phyloP scores from a whole-genome alignment of 2,113 vertebrate species.

The Xerus inauris region DNA sequence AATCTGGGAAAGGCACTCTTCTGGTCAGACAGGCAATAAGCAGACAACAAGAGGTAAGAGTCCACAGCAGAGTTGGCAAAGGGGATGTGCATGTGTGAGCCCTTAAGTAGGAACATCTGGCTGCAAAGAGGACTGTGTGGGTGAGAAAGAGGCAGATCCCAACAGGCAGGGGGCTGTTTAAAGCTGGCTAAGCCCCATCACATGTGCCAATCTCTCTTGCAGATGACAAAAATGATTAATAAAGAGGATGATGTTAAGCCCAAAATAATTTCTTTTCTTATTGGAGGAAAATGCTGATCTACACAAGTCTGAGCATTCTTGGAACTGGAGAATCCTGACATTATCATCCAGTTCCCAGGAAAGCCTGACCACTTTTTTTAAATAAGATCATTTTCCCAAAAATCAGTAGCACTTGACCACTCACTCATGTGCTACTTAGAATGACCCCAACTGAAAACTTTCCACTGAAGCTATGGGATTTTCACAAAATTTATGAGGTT shows the following conservation, averaged over 20 bases:
- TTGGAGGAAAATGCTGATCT: not conserved
- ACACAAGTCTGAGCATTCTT: not conserved
- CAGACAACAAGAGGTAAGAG: rapidly evolving
- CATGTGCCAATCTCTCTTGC: not conserved
- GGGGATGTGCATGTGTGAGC: not conserved
- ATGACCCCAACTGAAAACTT: not conserved
- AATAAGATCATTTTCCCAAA: not conserved
- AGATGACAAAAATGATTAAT: not conserved
- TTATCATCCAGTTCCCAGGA: not conserved
- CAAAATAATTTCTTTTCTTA: not conserved
- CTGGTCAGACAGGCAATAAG: not conserved
- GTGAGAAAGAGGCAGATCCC: not conserved
- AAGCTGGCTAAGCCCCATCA: not conserved
- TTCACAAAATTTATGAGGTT: not conserved
- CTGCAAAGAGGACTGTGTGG: not conserved
- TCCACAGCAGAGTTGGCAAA: not conserved
- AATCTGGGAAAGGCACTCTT: not conserved
- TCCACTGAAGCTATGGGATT: not conserved
- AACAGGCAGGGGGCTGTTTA: not conserved
- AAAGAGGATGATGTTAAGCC: not conserved
- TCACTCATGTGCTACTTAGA: not conserved
- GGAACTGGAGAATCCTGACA: not conserved
- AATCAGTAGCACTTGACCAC: not conserved
- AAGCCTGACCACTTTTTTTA: not conserved
- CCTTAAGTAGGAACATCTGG: not conserved